Conservation (phyloP, 2,113 vertebrate species). For the Caracal caracal region DNA sequence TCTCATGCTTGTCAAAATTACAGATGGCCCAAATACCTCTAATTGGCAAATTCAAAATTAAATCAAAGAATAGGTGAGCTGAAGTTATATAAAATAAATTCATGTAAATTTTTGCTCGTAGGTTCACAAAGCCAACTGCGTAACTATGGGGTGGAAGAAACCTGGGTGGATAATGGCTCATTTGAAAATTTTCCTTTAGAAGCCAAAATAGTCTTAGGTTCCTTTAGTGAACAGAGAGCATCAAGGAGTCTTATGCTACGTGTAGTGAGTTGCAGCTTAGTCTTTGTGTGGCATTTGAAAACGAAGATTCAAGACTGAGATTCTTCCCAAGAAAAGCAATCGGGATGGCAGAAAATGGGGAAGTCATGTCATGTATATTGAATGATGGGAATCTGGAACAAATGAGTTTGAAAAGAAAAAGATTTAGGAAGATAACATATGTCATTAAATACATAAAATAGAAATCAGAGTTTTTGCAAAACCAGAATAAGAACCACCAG, state of each 20-base stretch:
- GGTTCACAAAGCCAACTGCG: background rate
- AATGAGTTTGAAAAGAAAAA: background rate
- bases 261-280: background rate
- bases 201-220: background rate
- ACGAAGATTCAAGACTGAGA: background rate
- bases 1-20: background rate
- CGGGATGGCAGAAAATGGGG: background rate
- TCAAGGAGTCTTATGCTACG: background rate
- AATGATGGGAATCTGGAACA: background rate
- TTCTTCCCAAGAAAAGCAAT: background rate
- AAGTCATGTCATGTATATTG: background rate
- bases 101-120: background rate
- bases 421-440: background rate
- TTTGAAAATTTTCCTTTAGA: conserved; percentile 20
- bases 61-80: background rate
- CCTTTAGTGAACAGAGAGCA: background rate
- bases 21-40: background rate
- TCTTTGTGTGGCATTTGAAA: background rate
- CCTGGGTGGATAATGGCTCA: background rate
- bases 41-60: conserved; percentile 21
- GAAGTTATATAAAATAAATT: conserved; percentile 17
- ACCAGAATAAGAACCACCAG: background rate
- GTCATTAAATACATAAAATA: background rate
- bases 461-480: background rate
- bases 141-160: background rate